Base-by-base conservation (phyloP, 2,797 vertebrate genomes). In the Neostethus bicornis region DNA sequence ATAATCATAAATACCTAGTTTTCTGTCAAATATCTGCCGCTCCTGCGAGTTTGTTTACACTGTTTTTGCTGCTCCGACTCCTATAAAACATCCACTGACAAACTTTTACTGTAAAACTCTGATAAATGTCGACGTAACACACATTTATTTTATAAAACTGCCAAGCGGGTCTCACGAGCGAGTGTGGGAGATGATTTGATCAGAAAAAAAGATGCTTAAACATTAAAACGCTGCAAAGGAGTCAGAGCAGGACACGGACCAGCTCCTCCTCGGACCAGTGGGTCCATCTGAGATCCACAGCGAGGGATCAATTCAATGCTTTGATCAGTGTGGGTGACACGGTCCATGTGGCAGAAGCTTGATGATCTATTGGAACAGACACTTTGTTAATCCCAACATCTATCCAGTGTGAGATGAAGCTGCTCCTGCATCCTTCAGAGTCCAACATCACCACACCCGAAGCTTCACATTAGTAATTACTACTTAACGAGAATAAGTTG, bases 281-380 rank as follows among this genome's bases (percentile, higher is more conserved):
- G 17, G 34, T 46, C 34, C 2, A 32, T 7, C 28, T 37, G 48
- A 58, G 43, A 44, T 24, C 28, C 31, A 6, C 28, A 7, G 34
- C 10, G 29, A 54, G 64, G 56, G 77, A 84, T 86, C 77, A 26
- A 77, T 75, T 76, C 12, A 42, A 68, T 77, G 74, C 60, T 80
- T 74, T 75, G 69, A 69, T 81, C 75, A 68, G 70, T 76, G 51
- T 76, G 63, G 21, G 38, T 63, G 83, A 80, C 62, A 53, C 65
- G 77, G 78, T 75, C 64, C 43, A 56, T 56, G 70, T 6, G 16
- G 66, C 60, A 55, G 60, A 62, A 44, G 26, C 66, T n/a, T 70
- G 82, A 73, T 65, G 85, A 88, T 88, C 79, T 76, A 79, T 83
- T 55, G 57, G 70, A 82, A 74, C 72, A 75, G 87, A 88, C 85